A percentile compares a stretch with the other conserved stretches of the same genome.
These are phyloP conservation scores for Cyanoderma ruficeps DNA, from an alignment of 2,113 vertebrate species.

Conservation along the genomic window DNA sequence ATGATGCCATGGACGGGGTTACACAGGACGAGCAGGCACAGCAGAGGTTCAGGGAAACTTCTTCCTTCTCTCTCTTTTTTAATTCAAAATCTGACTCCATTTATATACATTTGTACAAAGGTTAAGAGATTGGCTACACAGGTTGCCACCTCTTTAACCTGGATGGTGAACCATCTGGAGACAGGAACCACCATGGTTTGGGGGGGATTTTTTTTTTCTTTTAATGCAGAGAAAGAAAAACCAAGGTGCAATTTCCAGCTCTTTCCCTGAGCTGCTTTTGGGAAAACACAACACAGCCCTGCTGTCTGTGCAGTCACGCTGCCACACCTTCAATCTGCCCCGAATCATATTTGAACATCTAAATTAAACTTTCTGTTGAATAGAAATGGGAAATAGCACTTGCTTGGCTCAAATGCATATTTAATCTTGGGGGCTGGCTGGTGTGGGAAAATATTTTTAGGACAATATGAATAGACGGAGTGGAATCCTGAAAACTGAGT, in stretches of 20 bases:
- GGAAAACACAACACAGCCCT: not conserved
- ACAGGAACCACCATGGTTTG: rapidly evolving
- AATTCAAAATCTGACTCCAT: too few relatives aligned
- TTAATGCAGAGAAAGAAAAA: not conserved
- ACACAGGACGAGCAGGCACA: too few relatives aligned
- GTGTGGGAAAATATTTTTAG: not conserved
- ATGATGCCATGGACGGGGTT: too few relatives aligned
- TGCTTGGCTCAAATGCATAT: not conserved
- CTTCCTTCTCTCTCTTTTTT: too few relatives aligned
- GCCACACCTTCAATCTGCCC: not conserved
- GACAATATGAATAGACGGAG: rapidly evolving
- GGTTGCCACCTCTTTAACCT: too few relatives aligned
- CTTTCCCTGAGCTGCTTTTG: not conserved
- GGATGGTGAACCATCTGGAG: not conserved
- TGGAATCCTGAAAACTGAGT: not conserved
- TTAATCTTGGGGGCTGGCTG: not conserved
- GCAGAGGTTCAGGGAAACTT: too few relatives aligned
- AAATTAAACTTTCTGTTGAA: not conserved
- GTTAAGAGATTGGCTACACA: too few relatives aligned
- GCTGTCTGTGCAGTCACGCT: not conserved
- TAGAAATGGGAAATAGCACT: not conserved
- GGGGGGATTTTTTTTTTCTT: rapidly evolving
- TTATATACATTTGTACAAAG: too few relatives aligned
- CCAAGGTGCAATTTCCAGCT: not conserved
- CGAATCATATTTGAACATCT: not conserved